Conservation (phyloP, 2,888 invertebrate genomes). For the Macaria notata region DNA sequence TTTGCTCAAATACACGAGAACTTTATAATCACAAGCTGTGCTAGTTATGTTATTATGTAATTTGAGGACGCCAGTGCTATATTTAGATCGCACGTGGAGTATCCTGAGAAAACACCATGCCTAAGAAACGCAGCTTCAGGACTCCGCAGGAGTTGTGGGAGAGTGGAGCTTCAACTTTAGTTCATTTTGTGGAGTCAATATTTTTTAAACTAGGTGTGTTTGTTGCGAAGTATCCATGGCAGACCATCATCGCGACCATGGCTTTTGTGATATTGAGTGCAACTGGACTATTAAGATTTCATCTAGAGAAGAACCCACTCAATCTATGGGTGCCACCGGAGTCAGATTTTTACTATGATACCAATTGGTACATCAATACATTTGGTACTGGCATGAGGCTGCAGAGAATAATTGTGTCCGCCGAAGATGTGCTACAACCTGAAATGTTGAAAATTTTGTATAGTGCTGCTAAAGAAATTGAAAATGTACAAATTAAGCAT, state of each 20-base stretch:
- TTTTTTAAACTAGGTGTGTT: slow-evolving; percentile 83
- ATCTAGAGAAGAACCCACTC: slow-evolving; percentile 88
- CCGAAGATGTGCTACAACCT: slow-evolving; percentile 86
- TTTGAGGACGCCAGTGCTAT: slow-evolving; percentile 10
- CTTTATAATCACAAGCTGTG: neutral
- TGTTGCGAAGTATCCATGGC: slow-evolving; percentile 83
- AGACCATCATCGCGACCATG: slow-evolving; percentile 81
- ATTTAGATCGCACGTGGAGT: neutral
- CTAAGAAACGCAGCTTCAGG: slow-evolving; percentile 54
- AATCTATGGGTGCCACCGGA: slow-evolving; percentile 89
- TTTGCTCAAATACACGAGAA: too few species aligned
- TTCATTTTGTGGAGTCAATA: slow-evolving; percentile 66
- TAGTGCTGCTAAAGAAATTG: slow-evolving; percentile 77
- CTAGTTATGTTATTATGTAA: slow-evolving; percentile 8
- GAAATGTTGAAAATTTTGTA: slow-evolving; percentile 77
- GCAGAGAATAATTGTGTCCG: slow-evolving; percentile 84
- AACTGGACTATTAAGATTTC: slow-evolving; percentile 84
- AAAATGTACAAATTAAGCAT: slow-evolving; percentile 57
- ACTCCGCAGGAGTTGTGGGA: slow-evolving; percentile 73
- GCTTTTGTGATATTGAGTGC: slow-evolving; percentile 81
- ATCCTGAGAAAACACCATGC: slow-evolving; percentile 43
- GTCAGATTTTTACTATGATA: slow-evolving; percentile 86
- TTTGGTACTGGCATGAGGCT: slow-evolving; percentile 85
- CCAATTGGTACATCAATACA: slow-evolving; percentile 87
- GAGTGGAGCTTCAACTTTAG: slow-evolving; percentile 63